Base-by-base conservation (phyloP, 2,888 invertebrate genomes). In the Lomographa bimaculata region DNA sequence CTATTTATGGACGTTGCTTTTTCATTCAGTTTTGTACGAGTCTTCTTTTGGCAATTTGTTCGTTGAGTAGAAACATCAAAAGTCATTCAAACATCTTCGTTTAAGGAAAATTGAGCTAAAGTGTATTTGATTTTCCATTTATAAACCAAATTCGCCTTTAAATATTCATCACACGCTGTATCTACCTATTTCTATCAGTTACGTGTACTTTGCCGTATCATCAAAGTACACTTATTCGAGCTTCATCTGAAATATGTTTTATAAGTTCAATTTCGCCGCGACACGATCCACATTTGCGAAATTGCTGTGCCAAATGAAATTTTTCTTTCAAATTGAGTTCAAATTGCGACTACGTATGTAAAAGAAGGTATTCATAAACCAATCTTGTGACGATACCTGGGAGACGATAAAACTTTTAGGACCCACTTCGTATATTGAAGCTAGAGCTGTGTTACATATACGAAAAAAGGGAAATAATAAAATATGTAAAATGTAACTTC, bases 271-370 rank as follows among this genome's bases (percentile, higher is more conserved):
- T 45, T 45, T 47, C 10, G 16, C 11, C 21, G 24, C 33, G 32
- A 41, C 41, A 41, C 41, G 35, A 35, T 40, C 16, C 38, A 27
- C 46, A 36, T 47, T 42, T 52, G 44, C 33, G 44, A 41, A 39
- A 52, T 52, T 42, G 46, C 41, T 37, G 36, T 42, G 46, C 33
- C 46, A 52, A 49, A 49, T 49, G 44, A 52, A 46, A 49, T 52
- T 52, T 49, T 42, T 41, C 17, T 38, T 36, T 23, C 28, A 40
- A 52, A 52, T 49, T 52, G 52, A 45, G 46, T 47, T 52, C 32
- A 32, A 40, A 38, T 44, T 40, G 44, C 39, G 38, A 29, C 19
- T 36, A 21, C 34, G 40, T 40, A 46, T 30, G 37, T 21, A 39
- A 37, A 45, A 38, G 32, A 27, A 11, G 39, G 43, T 51, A 46